phyloP scores from a whole-genome alignment of 2,113 vertebrate genomes.

The Baryphthengus martii region DNA sequence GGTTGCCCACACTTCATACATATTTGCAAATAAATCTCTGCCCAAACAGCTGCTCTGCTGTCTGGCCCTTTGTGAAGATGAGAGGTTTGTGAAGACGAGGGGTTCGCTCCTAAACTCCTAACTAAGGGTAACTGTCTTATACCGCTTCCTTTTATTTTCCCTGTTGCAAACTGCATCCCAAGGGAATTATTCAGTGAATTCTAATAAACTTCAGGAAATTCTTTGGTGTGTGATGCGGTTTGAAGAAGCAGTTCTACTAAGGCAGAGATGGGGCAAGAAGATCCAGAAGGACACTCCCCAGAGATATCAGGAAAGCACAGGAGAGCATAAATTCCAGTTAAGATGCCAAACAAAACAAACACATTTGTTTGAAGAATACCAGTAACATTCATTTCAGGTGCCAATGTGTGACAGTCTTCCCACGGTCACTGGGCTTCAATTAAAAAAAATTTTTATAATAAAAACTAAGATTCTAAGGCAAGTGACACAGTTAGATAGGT shows the following conservation, averaged over 20 bases:
- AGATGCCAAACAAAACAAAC: background rate
- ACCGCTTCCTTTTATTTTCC: background rate
- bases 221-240: background rate
- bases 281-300: background rate
- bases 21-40: background rate
- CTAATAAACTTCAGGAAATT: background rate
- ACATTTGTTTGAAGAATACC: background rate
- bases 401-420: background rate
- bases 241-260: background rate
- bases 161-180: background rate
- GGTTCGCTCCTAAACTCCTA: background rate
- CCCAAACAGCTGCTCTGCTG: rapidly evolving
- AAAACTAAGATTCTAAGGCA: background rate
- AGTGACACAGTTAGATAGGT: background rate
- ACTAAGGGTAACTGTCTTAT: background rate
- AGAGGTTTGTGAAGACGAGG: background rate
- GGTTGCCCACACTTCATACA: background rate
- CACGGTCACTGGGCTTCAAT: background rate
- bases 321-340: background rate
- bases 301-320: background rate
- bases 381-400: background rate
- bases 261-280: background rate
- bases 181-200: background rate
- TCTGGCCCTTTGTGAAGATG: background rate
- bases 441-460: background rate